phyloP scores from a whole-genome alignment of 1,140 invertebrate genomes.

The Scaptodrosophila lebanonensis region DNA sequence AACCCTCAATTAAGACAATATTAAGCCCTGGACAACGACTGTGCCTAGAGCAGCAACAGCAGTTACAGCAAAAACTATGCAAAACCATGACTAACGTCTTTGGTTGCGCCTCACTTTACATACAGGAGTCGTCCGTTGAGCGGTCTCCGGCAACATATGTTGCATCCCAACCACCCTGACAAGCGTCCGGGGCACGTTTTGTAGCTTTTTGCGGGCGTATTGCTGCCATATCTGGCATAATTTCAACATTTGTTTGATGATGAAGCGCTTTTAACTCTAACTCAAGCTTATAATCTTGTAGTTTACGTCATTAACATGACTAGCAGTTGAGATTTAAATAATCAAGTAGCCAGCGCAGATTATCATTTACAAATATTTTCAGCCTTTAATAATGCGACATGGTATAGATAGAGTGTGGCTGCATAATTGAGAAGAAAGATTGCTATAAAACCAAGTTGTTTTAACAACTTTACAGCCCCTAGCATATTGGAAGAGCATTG shows the following conservation, averaged over 20 bases:
- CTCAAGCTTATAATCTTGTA: conserved; percentile 33
- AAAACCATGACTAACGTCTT: conserved; percentile 76
- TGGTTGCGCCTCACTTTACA: conserved; percentile 67
- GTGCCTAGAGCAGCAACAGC: conserved; percentile 6
- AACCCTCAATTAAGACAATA: conserved; percentile 77
- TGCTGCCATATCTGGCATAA: conserved; percentile 56
- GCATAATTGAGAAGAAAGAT: no score
- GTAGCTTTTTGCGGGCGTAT: conserved; percentile 26
- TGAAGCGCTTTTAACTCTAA: conserved; percentile 40
- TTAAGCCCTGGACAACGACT: conserved; percentile 61
- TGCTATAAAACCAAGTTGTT: no score
- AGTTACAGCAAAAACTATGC: conserved; percentile 59
- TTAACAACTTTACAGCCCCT: no score
- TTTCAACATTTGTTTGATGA: conserved; percentile 65
- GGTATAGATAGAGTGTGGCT: no score
- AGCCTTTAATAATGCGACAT: no score
- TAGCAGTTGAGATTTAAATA: no score
- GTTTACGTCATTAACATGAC: conserved; percentile 45
- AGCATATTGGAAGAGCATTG: no score
- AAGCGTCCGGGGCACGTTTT: conserved; percentile 43
- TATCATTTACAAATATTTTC: no score
- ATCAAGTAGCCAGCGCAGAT: no score
- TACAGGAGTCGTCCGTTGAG: conserved; percentile 27
- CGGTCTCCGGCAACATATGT: conserved; percentile 63
- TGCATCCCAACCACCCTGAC: conserved; percentile 31